Percentiles rank a stretch among this genome's conserved stretches.
phyloP scores from a whole-genome alignment of 2,113 vertebrate species.

The Gobiocypris rarus region DNA sequence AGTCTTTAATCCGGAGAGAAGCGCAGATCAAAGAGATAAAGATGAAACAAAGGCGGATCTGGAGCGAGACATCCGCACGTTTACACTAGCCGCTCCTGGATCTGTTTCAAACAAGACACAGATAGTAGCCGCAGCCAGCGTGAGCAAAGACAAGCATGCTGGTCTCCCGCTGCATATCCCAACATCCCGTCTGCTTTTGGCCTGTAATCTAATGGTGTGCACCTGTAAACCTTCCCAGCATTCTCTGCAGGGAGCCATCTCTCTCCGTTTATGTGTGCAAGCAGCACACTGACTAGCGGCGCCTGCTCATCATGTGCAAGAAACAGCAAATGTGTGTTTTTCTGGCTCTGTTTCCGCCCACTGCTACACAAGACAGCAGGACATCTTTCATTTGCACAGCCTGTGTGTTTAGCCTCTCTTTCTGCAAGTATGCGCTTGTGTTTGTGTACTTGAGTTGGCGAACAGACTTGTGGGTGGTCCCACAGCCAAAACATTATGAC shows the following conservation, averaged over 20 bases:
- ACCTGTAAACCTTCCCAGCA: not conserved
- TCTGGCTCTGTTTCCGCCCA: not conserved
- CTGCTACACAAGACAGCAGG: not conserved
- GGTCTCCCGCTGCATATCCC: not conserved
- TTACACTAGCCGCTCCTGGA: not conserved
- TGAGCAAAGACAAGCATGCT: not conserved
- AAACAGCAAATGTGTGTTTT: not conserved
- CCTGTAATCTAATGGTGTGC: conserved; percentile 11
- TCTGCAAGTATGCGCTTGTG: not conserved
- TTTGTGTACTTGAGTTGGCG: not conserved
- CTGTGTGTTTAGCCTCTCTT: not conserved
- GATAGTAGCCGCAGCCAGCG: not conserved
- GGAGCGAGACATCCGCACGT: not conserved
- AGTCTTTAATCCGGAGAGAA: conserved; percentile 13
- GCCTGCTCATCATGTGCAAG: not conserved
- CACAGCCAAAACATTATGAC: too few relatives aligned
- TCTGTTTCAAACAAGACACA: not conserved
- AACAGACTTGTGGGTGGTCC: not conserved
- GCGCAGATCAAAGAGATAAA: conserved; percentile 36
- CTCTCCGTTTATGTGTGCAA: not conserved
- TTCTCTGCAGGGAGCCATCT: not conserved
- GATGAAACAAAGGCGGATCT: not conserved
- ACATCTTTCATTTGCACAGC: not conserved
- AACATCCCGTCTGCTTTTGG: not conserved
- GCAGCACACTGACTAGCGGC: not conserved